phyloP scores from a whole-genome alignment of 2,797 vertebrate genomes.

The Graptemys geographica region DNA sequence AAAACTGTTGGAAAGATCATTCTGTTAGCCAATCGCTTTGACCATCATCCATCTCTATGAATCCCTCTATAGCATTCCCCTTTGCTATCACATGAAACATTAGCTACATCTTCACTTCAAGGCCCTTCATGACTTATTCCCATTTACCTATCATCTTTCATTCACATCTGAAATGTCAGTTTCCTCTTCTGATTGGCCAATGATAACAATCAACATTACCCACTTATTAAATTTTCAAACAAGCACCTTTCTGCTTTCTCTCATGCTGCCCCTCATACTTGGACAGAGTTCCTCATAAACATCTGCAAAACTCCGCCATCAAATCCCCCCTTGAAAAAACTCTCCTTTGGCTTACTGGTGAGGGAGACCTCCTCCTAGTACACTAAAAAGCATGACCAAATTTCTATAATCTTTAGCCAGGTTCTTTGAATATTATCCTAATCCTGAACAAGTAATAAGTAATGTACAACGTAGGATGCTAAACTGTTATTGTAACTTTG shows the following conservation, averaged over 20 bases:
- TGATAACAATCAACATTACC: neutral
- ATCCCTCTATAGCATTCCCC: neutral
- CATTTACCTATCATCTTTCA: neutral
- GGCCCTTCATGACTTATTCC: neutral
- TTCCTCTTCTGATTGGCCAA: neutral
- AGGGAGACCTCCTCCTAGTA: too few relatives aligned
- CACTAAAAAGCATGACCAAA: too few relatives aligned
- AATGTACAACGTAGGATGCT: too few relatives aligned
- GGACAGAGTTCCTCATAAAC: neutral
- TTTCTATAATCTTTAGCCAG: too few relatives aligned
- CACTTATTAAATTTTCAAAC: neutral
- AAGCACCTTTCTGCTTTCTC: neutral
- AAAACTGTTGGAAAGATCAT: neutral
- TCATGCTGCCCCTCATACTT: neutral
- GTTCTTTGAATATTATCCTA: too few relatives aligned
- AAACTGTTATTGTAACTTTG: too few relatives aligned
- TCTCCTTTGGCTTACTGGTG: neutral
- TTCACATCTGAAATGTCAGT: neutral
- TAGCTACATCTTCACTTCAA: neutral
- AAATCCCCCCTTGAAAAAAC: neutral
- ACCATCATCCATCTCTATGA: neutral
- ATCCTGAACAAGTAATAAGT: too few relatives aligned
- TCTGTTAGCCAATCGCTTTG: neutral
- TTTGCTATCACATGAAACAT: neutral
- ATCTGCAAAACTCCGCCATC: neutral